These are phyloP conservation scores for Octomys mimax DNA, from an alignment of 2,797 vertebrate genomes.

Conservation along the genomic window DNA sequence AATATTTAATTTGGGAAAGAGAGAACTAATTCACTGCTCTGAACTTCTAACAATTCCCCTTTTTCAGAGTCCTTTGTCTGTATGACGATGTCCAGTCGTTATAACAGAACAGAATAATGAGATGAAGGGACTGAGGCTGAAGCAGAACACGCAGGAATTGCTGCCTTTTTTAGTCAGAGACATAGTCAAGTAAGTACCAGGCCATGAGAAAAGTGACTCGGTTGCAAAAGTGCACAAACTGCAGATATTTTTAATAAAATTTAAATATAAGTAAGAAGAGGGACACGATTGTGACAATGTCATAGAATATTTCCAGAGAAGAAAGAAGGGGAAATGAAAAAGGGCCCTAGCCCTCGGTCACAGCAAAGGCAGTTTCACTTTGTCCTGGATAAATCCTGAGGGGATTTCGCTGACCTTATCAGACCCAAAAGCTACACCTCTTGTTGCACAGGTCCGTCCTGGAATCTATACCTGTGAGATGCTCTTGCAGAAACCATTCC, in stretches of 20 bases:
- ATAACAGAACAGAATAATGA: not conserved
- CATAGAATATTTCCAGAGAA: not conserved
- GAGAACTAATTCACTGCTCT: not conserved
- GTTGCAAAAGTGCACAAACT: not conserved
- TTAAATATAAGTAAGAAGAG: not conserved
- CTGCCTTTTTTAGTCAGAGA: not conserved
- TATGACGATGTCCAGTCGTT: not conserved
- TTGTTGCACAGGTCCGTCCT: not conserved
- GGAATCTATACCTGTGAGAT: accelerated
- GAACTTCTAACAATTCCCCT: not conserved
- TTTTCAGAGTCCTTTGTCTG: not conserved
- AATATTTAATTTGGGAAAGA: not conserved
- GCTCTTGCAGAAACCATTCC: not conserved
- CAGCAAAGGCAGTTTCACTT: not conserved
- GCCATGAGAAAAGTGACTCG: not conserved
- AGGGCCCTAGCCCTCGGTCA: not conserved
- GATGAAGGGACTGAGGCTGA: not conserved
- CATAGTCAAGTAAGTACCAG: not conserved
- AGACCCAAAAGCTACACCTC: too few relatives aligned
- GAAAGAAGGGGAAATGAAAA: not conserved
- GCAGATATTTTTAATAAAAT: not conserved
- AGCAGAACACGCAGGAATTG: not conserved
- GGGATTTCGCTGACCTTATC: too few relatives aligned
- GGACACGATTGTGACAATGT: not conserved
- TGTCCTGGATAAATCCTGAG: not conserved